Base-by-base conservation (phyloP, 2,888 invertebrate genomes). In the Andrena camellia region DNA sequence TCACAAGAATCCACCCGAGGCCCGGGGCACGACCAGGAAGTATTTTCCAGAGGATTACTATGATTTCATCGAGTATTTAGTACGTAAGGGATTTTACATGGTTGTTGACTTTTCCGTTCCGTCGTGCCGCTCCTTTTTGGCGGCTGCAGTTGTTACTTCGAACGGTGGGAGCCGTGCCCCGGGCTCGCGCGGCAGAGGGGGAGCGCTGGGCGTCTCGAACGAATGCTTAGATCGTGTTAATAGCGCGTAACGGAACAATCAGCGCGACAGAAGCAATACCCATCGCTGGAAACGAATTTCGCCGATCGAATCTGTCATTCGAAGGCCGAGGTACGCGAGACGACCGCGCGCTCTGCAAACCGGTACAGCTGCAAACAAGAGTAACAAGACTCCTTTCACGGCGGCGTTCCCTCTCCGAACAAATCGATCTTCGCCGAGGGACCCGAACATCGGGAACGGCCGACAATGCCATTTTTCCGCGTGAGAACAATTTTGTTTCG, bases 281-380 rank as follows among this genome's bases (percentile, higher is more conserved):
- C 59, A 50, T 33, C 67, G 66, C 17, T 31, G 73, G 10, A 54
- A 66, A 42, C 20, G 42, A 66, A 26, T 57, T 17, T 57, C 42
- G 42, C 42, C 57, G 54, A 66, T 73, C 73, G 57, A 66, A 73
- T 73, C 57, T 31, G 33, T 72, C 29, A 7, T 23, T 60, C 35
- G 68, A 5, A 33, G 31, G 54, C 23, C 6, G 54, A 68, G 31
- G 7, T 10, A 52, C 31, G 31, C n/a, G 33, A 8, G 31, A 23
- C 20, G n/a, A 54, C 33, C 7, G 26, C 29, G 70, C 60, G 20
- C 52, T 52, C 52, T 20, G 52, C 52, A 5, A 20, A 20, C 70
- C 17, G 67, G 67, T 62, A 29, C 60, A 23, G 52, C 29, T 17
- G 20, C 29, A 5, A 54, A 59, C 35, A 35, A 23, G 23, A 42